These are phyloP conservation scores for Microchrysa polita DNA, from an alignment of 2,888 invertebrate genomes.

Conservation along the genomic window DNA sequence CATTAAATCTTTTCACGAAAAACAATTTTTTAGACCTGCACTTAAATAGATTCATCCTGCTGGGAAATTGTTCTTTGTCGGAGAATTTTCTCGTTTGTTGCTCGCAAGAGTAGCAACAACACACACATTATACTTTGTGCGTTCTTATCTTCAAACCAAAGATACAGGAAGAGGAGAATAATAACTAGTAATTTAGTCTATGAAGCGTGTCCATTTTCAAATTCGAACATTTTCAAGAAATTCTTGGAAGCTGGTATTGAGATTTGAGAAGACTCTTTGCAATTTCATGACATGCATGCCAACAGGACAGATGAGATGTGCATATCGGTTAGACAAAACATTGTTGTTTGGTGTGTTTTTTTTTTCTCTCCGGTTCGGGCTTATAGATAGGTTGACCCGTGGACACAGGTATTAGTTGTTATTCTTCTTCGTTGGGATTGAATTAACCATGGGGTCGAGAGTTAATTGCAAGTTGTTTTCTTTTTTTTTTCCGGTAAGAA, in stretches of 20 bases:
- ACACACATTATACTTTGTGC: too few relatives aligned
- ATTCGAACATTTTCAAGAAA: background rate
- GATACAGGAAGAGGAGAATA: conserved; percentile 13
- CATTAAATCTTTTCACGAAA: conserved; percentile 21
- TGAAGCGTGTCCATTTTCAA: conserved; percentile 26
- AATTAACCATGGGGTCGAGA: background rate
- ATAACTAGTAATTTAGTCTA: conserved; percentile 17
- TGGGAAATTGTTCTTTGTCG: conserved; percentile 43
- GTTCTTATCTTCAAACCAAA: background rate
- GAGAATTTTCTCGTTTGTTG: conserved; percentile 17
- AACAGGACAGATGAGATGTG: too few relatives aligned
- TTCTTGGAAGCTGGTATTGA: conserved; percentile 28
- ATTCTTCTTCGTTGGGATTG: background rate
- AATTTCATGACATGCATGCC: conserved; percentile 34
- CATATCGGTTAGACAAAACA: too few relatives aligned
- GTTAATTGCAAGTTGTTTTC: background rate
- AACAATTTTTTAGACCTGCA: background rate
- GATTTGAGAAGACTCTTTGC: conserved; percentile 27
- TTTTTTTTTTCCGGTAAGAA: too few relatives aligned
- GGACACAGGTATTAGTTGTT: too few relatives aligned
- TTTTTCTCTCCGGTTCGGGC: too few relatives aligned
- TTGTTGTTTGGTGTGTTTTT: too few relatives aligned
- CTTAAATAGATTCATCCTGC: conserved; percentile 15
- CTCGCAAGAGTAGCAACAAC: background rate
- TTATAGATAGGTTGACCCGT: too few relatives aligned